Base-by-base conservation (phyloP, 1,140 invertebrate genomes). In the Mamestra configurata region DNA sequence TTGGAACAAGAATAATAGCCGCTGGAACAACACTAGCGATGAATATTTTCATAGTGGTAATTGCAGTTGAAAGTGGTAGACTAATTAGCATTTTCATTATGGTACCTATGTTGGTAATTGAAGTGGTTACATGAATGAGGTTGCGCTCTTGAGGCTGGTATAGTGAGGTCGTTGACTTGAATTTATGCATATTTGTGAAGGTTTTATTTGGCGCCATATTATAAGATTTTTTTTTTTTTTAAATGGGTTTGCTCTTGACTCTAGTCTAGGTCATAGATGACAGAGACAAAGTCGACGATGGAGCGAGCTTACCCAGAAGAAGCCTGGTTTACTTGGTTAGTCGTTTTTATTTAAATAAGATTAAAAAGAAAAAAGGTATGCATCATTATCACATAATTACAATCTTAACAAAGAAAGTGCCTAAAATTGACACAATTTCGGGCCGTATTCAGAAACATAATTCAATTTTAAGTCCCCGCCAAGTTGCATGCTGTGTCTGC, bases 1-100 rank as follows among this genome's bases (percentile, higher is more conserved):
- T 73, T 40, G 43, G 55, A 37, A 22, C n/a, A 22, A 37, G 49
- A 73, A 73, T 73, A 73, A 73, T 40, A 73, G n/a, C 24, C 59
- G 59, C 1, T 40, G 37, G 64, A 5, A 46, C 31, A 22, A 68
- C 37, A 24, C 37, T 46, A 68, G 1, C 10, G 51, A 13, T 20
- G 40, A 22, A 68, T 68, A 68, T 68, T 68, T 68, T 24, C 40
- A 40, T 68, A 68, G 46, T 24, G 64, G 6, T 46, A 68, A 68
- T 68, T 24, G 64, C 15, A 68, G 59, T 64, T 37, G 35, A n/a
- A 64, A 64, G 59, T 61, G 57, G 10, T 35, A 64, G 27, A 64
- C 59, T 64, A 64, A 64, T 64, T 64, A 61, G 24, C 24, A 59
- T 59, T 59, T 59, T 31, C 55, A 59, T 59, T n/a, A n/a, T 49